Conservation (phyloP, 2,888 invertebrate species). For the Anagyrus pseudococci region DNA sequence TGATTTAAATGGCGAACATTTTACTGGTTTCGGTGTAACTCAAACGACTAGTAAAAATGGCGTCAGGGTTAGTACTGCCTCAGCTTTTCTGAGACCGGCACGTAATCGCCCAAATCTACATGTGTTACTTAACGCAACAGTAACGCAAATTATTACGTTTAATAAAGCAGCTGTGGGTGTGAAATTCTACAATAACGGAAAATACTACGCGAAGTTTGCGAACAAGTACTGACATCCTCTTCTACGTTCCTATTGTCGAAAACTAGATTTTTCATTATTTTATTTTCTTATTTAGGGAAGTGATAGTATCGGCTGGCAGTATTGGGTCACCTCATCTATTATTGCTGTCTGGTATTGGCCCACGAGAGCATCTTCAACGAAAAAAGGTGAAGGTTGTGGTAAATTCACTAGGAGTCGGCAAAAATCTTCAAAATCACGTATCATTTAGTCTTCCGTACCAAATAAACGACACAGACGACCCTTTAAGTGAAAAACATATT, state of each 20-base stretch:
- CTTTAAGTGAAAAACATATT: too few species aligned
- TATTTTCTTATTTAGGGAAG: constrained; percentile 53
- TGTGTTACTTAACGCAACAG: constrained; percentile 63
- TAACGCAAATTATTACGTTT: constrained; percentile 56
- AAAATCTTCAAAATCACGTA: constrained; percentile 57
- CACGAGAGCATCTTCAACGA: constrained; percentile 57
- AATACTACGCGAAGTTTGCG: constrained; percentile 53
- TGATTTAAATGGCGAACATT: constrained; percentile 49
- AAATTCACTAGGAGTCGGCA: constrained; percentile 54
- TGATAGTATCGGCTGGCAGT: constrained; percentile 64
- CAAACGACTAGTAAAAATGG: constrained; percentile 60
- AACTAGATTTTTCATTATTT: too few species aligned
- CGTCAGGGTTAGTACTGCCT: constrained; percentile 63
- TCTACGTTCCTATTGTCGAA: too few species aligned
- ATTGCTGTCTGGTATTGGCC: constrained; percentile 66
- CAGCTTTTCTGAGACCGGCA: constrained; percentile 59
- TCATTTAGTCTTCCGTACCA: constrained; percentile 33
- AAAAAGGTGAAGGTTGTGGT: constrained; percentile 48
- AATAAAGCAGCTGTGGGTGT: constrained; percentile 65
- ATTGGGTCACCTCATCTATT: constrained; percentile 65
- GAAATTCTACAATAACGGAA: constrained; percentile 58
- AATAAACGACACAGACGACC: too few species aligned
- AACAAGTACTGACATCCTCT: too few species aligned
- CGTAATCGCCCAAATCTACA: constrained; percentile 60
- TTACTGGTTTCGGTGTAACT: constrained; percentile 59